Percentiles rank a stretch among this genome's conserved stretches.
phyloP scores from a whole-genome alignment of 2,113 vertebrate species.

The Phodopus roborovskii region DNA sequence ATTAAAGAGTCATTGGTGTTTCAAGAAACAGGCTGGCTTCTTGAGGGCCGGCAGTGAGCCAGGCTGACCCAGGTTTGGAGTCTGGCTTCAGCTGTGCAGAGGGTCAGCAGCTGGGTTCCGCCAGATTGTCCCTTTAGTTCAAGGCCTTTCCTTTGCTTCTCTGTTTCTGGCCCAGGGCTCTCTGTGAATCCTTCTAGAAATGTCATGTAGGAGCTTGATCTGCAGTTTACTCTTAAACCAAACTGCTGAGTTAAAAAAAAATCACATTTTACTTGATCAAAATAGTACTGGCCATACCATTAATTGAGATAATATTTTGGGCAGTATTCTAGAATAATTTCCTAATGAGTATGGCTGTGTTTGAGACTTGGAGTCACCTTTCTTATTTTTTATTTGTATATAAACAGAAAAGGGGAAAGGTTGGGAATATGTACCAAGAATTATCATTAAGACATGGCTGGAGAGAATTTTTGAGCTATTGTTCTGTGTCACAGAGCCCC shows the following conservation, averaged over 20 bases:
- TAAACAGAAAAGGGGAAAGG: background rate
- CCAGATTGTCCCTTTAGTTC: background rate
- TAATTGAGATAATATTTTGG: background rate
- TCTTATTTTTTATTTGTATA: background rate
- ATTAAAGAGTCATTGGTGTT: background rate
- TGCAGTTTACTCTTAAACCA: background rate
- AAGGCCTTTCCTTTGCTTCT: background rate
- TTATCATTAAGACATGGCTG: background rate
- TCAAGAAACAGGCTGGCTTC: background rate
- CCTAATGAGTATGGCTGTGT: background rate
- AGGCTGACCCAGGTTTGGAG: background rate
- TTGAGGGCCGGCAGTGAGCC: background rate
- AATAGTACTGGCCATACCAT: background rate
- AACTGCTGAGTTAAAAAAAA: background rate
- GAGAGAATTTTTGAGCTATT: background rate
- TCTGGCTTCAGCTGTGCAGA: background rate
- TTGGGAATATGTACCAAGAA: background rate
- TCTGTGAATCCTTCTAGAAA: background rate
- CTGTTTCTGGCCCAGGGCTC: background rate
- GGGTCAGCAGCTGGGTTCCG: background rate
- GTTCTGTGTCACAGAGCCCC: background rate
- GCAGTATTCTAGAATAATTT: background rate
- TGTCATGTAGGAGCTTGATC: background rate
- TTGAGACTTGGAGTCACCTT: background rate
- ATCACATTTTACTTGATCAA: background rate